Percentiles rank a stretch among this genome's conserved stretches.
These are phyloP conservation scores for Trachelus troglodyta DNA, from an alignment of 2,888 invertebrate species.

Conservation along the genomic window DNA sequence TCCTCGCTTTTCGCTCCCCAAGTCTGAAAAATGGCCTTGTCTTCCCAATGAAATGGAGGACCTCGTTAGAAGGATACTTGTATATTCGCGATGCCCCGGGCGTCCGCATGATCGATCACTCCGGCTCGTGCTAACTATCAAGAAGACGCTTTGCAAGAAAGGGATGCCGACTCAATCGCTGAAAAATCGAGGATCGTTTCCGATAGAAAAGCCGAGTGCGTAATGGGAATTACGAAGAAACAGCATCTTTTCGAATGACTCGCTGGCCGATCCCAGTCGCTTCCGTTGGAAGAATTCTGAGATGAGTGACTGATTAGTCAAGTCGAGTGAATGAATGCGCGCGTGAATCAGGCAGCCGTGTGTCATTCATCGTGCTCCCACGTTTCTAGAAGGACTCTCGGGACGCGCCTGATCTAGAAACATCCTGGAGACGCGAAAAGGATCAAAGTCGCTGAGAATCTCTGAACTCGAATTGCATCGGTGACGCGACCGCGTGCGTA, in stretches of 20 bases:
- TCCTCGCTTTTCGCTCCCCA: slow-evolving; percentile 9
- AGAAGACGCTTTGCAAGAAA: too few species aligned
- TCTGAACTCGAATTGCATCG: background rate
- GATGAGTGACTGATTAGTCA: background rate
- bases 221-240: background rate
- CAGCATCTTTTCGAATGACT: background rate
- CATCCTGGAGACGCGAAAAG: background rate
- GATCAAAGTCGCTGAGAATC: background rate
- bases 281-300: background rate
- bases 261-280: background rate
- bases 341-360: slow-evolving; percentile 30
- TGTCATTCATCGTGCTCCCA: slow-evolving; percentile 26
- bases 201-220: too few species aligned
- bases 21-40: background rate
- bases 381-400: background rate
- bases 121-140: background rate
- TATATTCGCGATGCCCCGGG: background rate
- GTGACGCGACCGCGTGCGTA: background rate
- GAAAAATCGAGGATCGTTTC: background rate
- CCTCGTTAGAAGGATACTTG: background rate
- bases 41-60: background rate
- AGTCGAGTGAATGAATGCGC: slow-evolving; percentile 19
- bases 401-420: background rate
- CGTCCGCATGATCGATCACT: background rate
- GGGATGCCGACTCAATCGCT: background rate